These are phyloP conservation scores for Etheostoma perlongum DNA, from an alignment of 2,797 vertebrate genomes.

Conservation along the genomic window DNA sequence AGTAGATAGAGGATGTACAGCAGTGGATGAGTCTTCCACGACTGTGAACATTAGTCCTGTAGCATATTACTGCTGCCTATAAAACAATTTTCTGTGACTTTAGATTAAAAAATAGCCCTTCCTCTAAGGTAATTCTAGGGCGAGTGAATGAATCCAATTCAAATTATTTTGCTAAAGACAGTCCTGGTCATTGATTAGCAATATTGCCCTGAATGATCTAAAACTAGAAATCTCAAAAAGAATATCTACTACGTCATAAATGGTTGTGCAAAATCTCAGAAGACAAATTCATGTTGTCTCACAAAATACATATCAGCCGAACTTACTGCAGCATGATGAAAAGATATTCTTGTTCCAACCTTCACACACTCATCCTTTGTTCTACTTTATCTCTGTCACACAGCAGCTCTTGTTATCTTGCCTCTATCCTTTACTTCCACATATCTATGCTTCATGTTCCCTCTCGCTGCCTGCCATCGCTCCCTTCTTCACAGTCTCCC, in stretches of 20 bases:
- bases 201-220: background rate
- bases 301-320: background rate
- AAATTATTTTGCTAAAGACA: background rate
- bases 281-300: background rate
- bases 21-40: background rate
- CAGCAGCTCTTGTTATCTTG: constrained; percentile 28
- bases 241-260: background rate
- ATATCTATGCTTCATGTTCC: constrained; percentile 17
- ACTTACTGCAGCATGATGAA: background rate
- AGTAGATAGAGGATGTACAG: background rate
- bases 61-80: background rate
- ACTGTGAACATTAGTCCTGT: background rate
- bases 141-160: background rate
- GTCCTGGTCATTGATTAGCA: background rate
- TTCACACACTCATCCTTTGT: constrained; percentile 7
- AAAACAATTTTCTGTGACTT: background rate
- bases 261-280: background rate
- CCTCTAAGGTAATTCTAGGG: background rate
- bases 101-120: background rate
- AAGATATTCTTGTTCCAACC: constrained; percentile 18
- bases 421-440: constrained; percentile 22
- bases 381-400: constrained; percentile 3
- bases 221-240: background rate
- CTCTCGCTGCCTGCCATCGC: constrained; percentile 16
- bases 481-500: constrained; percentile 17